A percentile compares a stretch with the other conserved stretches of the same genome.
These are phyloP conservation scores for Zosterops hypoxanthus DNA, from an alignment of 2,113 vertebrate species.

Conservation along the genomic window DNA sequence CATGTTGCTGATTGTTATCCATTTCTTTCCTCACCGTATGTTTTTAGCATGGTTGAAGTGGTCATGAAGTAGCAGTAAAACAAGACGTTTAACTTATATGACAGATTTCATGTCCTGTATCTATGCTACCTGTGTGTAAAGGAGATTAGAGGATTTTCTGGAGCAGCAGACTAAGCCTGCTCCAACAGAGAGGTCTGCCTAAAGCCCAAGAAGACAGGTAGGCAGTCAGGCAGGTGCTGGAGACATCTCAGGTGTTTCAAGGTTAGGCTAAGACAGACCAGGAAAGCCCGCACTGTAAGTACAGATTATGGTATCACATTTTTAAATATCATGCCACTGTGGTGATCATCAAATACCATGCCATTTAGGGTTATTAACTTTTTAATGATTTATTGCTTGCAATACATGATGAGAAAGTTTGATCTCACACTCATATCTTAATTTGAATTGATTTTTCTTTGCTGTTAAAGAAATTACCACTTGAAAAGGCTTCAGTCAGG, in stretches of 20 bases:
- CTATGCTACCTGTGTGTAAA: not conserved
- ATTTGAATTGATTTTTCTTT: constrained; percentile 20
- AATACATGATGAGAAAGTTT: not conserved
- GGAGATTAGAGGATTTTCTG: not conserved
- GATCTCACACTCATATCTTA: not conserved
- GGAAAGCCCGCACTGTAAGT: not conserved
- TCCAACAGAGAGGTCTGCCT: not conserved
- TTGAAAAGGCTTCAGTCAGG: not conserved
- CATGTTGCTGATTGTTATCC: not conserved
- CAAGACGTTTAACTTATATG: not conserved
- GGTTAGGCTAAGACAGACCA: not conserved
- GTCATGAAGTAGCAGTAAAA: not conserved
- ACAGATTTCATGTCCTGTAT: not conserved
- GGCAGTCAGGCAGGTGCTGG: not conserved
- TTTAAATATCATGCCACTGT: not conserved
- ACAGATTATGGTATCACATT: not conserved
- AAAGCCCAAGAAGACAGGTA: not conserved
- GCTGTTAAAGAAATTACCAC: not conserved
- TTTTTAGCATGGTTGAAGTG: not conserved
- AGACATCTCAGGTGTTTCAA: not conserved
- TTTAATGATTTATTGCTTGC: not conserved
- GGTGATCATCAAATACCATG: not conserved
- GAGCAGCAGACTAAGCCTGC: not conserved
- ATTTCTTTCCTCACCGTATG: not conserved
- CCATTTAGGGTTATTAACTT: not conserved